These are phyloP conservation scores for Saccopteryx bilineata DNA, from an alignment of 2,113 vertebrate genomes.

Conservation along the genomic window DNA sequence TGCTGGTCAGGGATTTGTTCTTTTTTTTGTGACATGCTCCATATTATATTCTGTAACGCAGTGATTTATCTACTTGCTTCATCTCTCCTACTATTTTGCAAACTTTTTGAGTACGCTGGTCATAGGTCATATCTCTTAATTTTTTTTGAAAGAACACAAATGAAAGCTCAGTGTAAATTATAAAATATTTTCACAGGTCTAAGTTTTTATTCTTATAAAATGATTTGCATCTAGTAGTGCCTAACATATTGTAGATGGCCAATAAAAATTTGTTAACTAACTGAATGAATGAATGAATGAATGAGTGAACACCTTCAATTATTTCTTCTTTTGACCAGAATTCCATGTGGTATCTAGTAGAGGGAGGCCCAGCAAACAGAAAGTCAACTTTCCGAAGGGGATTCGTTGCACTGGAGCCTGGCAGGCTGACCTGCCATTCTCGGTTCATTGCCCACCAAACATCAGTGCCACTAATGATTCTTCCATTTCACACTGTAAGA, in stretches of 20 bases:
- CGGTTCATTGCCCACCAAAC: not conserved
- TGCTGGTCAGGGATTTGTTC: not conserved
- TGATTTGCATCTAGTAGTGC: not conserved
- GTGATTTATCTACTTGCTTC: not conserved
- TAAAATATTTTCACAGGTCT: conserved; percentile 7
- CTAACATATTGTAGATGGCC: not conserved
- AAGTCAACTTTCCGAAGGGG: not conserved
- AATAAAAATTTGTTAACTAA: not conserved
- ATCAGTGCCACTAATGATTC: not conserved
- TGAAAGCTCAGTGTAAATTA: conserved; percentile 24
- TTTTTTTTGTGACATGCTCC: not conserved
- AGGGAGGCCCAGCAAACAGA: not conserved
- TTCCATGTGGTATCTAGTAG: not conserved
- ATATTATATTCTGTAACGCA: not conserved
- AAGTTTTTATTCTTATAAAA: conserved; percentile 46
- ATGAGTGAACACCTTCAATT: not conserved
- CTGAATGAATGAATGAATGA: not conserved
- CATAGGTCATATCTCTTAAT: not conserved
- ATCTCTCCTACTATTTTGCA: not conserved
- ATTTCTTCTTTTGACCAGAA: conserved; percentile 20
- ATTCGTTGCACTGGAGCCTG: not conserved
- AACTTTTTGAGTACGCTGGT: not conserved
- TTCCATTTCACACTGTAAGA: conserved; percentile 23
- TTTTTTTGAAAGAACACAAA: conserved; percentile 14
- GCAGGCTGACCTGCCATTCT: not conserved